Evolutionary conservation across 1,140 invertebrate genomes (phyloP), one percentile per base, ranked within the genome.

Genomic region (Antheraea mylitta): DNA sequence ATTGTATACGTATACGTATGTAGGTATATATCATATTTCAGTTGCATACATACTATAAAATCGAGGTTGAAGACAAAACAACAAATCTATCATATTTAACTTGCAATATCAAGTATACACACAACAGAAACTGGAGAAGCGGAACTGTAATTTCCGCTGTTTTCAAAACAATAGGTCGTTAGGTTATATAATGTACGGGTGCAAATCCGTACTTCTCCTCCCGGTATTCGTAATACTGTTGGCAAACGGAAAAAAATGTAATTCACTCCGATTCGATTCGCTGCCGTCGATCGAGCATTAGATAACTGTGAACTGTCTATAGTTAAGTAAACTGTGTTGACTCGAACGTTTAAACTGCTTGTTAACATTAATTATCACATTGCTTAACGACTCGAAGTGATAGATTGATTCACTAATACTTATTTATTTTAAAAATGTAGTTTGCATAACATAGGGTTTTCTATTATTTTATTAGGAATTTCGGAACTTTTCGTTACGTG

Each of bases 71-170:
- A 53, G 1, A 53, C 45, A 53, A 42, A 11, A 53, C 45, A 53
- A 53, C 11, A 16, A 16, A 16, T 53, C 10, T 53, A 53, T 16
- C 11, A 16, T 13, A 16, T 64, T 70, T 76, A 70, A 80, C 76
- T 74, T 68, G 45, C 68, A 70, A 67, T 69, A 72, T 67, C 68
- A 67, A 66, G 22, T 30, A 73, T 65, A 18, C 70, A 68, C 65
- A 66, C 71, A 70, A 65, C 66, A 64, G 71, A 73, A 70, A 69
- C 67, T 73, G 71, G 79, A 67, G 70, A 82, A 80, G 70, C 81
- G 87, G 87, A 85, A 87, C 80, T 83, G 78, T 85, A 79, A 81
- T 86, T 77, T 84, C 80, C 82, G 77, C 77, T 84, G 75, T 70
- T 79, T 73, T 72, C 67, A 66, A 86, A 70, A 88, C 86, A 88